Evolutionary conservation across 2,888 invertebrate species (phyloP).

Genomic region (Ochropacha duplaris): DNA sequence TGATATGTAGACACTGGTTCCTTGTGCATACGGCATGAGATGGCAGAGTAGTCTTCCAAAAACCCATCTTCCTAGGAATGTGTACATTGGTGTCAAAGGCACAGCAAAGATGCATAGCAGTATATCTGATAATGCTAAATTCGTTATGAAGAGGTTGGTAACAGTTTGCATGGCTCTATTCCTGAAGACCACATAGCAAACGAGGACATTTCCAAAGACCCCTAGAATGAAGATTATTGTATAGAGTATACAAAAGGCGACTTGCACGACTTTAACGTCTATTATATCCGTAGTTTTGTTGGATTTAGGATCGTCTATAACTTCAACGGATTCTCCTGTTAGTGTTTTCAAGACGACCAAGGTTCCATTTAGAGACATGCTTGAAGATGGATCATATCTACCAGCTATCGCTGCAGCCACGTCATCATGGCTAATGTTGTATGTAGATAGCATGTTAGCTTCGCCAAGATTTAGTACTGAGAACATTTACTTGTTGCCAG

Average conservation of each 20-base stretch:
- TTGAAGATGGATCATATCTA: conserved; percentile 46
- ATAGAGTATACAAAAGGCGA: conserved; percentile 89
- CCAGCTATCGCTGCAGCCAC: conserved; percentile 36
- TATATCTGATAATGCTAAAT: conserved; percentile 93
- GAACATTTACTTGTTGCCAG: conserved; percentile 33
- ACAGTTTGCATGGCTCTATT: conserved; percentile 96
- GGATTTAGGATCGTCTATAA: conserved; percentile 68
- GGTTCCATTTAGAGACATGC: conserved; percentile 64
- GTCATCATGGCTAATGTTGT: conserved; percentile 44
- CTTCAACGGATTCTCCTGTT: conserved; percentile 68
- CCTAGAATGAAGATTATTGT: conserved; percentile 91
- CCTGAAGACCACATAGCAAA: conserved; percentile 92
- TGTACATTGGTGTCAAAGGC: conserved; percentile 94
- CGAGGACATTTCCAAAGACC: conserved; percentile 90
- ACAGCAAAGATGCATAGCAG: conserved; percentile 92
- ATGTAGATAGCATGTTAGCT: conserved; percentile 47
- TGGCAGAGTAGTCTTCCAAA: conserved; percentile 93
- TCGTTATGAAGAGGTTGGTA: conserved; percentile 95
- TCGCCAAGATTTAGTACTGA: conserved; percentile 18
- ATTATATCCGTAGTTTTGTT: conserved; percentile 83
- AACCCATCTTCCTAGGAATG: conserved; percentile 92
- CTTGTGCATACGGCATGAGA: conserved; percentile 93
- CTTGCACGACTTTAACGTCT: conserved; percentile 86
- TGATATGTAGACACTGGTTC: conserved; percentile 94
- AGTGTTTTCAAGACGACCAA: conserved; percentile 70